Evolutionary conservation across 2,113 vertebrate genomes (phyloP), one percentile per base, ranked within the genome.

Genomic region (Delphinus delphis): DNA sequence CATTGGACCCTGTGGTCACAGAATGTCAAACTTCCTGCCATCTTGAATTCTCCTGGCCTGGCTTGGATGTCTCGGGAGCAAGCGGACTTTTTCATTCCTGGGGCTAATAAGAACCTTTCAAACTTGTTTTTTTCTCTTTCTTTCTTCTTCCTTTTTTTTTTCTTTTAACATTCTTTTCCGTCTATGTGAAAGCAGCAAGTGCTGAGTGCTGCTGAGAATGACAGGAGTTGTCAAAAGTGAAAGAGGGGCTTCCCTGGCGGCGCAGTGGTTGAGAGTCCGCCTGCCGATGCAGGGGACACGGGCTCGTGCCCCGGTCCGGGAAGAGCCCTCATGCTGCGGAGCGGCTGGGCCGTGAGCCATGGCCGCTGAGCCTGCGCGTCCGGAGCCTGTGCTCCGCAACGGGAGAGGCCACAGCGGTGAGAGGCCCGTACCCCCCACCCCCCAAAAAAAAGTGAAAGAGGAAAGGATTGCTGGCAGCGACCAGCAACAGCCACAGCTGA

Each of bases 91-190:
- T 73, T 90, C 93, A 92, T 96, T 98, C 96, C 98, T 94, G 85
- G 95, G 88, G 41, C 97, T 95, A 93, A 98, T 96, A 97, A 95
- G 91, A 98, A 95, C 96, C 97, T 98, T 98, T 89, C 81, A 93
- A 80, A 84, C 85, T 41, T 41, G 1, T 77, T 97, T 97, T 96
- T 73, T 23, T 97, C 74, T 93, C 73, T 63, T 28, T 73, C 58
- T 41, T 62, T 62, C 36, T 65, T 76, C 31, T 73, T 62, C 55
- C 73, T 38, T 65, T 55, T 79, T 50, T 26, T 60, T 47, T 26
- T 53, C 77, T 93, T 91, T 85, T n/a, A 93, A 62, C 86, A 63
- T 53, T 77, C 79, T 88, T 97, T 97, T 83, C 93, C 92, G 76
- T 63, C 50, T 88, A 70, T 90, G 92, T 93, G 97, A 97, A 88